These are phyloP conservation scores for Sebastes schlegelii DNA, from an alignment of 2,113 vertebrate species.

Conservation along the genomic window DNA sequence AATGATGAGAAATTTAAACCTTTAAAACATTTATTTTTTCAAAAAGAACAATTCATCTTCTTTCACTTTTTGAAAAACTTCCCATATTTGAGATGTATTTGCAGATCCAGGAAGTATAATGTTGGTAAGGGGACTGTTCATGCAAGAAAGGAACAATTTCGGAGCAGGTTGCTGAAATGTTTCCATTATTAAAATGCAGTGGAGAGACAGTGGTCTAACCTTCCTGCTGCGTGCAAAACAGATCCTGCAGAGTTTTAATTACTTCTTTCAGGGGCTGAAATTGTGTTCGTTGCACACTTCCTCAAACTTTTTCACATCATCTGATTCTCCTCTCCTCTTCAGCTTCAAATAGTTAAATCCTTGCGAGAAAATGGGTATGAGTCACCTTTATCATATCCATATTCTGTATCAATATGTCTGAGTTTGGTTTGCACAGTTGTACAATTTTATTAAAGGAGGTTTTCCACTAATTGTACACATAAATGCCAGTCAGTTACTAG, in stretches of 20 bases:
- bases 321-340: not conserved
- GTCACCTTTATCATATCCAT: not conserved
- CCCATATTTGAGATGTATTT: not conserved
- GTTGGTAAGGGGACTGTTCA: conserved; percentile 15
- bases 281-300: not conserved
- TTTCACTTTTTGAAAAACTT: conserved; percentile 7
- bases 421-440: too few relatives aligned
- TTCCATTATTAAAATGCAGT: conserved; percentile 29
- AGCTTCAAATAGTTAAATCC: not conserved
- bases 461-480: not conserved
- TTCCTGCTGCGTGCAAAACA: conserved; percentile 11
- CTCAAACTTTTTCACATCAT: not conserved
- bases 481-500: not conserved
- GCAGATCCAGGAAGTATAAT: not conserved
- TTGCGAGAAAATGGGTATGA: not conserved
- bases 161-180: conserved; percentile 5
- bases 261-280: conserved; percentile 13
- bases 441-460: not conserved
- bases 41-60: conserved; percentile 1
- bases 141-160: not conserved
- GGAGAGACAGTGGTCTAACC: conserved; percentile 4
- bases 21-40: not conserved
- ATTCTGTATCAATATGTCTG: not conserved
- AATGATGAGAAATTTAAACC: conserved; percentile 33
- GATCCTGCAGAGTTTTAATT: conserved; percentile 31